Evolutionary conservation across 2,113 vertebrate species (phyloP).

Genomic region (Ciconia boyciana): DNA sequence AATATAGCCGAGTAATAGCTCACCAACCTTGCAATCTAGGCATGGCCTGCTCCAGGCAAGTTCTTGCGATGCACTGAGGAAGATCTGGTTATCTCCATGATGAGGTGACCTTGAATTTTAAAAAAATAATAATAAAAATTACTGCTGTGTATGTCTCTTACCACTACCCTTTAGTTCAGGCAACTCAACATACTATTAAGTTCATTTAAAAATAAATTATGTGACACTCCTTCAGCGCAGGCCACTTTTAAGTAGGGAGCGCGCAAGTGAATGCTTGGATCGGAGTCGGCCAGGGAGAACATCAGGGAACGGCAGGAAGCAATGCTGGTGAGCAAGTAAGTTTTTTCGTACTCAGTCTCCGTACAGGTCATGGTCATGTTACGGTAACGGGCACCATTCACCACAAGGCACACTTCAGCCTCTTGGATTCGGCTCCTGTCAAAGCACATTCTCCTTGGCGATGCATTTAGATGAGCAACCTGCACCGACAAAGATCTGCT

Average conservation of each 20-base stretch:
- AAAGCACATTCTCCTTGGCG: accelerated
- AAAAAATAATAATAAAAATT: neutral
- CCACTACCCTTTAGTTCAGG: neutral
- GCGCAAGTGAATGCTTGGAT: neutral
- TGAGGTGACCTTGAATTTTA: neutral
- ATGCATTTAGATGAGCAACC: neutral
- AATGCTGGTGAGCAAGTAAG: neutral
- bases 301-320: neutral
- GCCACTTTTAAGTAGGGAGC: neutral
- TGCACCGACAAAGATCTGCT: neutral
- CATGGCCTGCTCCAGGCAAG: neutral
- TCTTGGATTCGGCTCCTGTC: neutral
- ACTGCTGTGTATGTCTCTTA: neutral
- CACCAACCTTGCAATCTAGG: neutral
- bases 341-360: neutral
- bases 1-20: accelerated
- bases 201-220: neutral
- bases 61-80: neutral
- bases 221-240: neutral
- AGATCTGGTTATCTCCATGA: neutral
- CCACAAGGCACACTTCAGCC: too few species aligned
- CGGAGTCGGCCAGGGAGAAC: neutral
- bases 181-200: neutral
- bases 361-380: accelerated
- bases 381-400: neutral